These are phyloP conservation scores for Dendropsophus ebraccatus DNA, from an alignment of 2,113 vertebrate species.

Conservation along the genomic window DNA sequence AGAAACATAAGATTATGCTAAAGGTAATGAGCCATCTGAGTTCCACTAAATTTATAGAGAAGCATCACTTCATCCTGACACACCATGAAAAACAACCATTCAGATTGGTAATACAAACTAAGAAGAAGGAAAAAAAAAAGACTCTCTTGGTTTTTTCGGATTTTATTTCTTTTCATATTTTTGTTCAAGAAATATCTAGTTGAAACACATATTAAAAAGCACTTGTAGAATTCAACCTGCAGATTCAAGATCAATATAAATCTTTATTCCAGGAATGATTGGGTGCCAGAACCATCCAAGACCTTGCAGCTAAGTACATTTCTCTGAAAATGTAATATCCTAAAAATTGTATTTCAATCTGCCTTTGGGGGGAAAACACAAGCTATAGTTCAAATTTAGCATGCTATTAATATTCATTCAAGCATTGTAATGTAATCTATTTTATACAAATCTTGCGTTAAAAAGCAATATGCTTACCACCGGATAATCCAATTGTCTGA, in stretches of 20 bases:
- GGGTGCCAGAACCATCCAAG: slow-evolving; percentile 12
- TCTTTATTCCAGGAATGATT: slow-evolving; percentile 51
- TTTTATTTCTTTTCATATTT: not conserved
- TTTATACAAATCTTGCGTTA: slow-evolving; percentile 27
- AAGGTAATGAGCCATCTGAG: slow-evolving; percentile 37
- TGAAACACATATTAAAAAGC: slow-evolving; percentile 37
- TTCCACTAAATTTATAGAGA: slow-evolving; percentile 23
- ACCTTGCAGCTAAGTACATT: slow-evolving; percentile 42
- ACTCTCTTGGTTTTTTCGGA: not conserved
- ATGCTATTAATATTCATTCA: slow-evolving; percentile 44
- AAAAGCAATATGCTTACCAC: slow-evolving; percentile 11
- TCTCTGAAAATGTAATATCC: slow-evolving; percentile 46
- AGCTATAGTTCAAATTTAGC: slow-evolving; percentile 30
- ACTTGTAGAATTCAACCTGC: slow-evolving; percentile 28
- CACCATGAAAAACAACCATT: slow-evolving; percentile 21
- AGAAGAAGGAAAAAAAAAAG: not conserved
- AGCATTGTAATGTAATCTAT: slow-evolving; percentile 31
- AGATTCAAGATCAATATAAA: slow-evolving; percentile 43
- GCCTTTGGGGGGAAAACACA: slow-evolving; percentile 19
- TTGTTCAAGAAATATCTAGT: not conserved
- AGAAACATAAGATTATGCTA: slow-evolving; percentile 29
- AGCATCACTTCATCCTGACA: slow-evolving; percentile 6
- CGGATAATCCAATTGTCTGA: slow-evolving; percentile 5
- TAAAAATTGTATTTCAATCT: slow-evolving; percentile 46
- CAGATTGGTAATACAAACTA: slow-evolving; percentile 10